Percentiles rank a stretch among this genome's conserved stretches.
phyloP scores from a whole-genome alignment of 2,888 invertebrate species.

The Branchellion lobata region DNA sequence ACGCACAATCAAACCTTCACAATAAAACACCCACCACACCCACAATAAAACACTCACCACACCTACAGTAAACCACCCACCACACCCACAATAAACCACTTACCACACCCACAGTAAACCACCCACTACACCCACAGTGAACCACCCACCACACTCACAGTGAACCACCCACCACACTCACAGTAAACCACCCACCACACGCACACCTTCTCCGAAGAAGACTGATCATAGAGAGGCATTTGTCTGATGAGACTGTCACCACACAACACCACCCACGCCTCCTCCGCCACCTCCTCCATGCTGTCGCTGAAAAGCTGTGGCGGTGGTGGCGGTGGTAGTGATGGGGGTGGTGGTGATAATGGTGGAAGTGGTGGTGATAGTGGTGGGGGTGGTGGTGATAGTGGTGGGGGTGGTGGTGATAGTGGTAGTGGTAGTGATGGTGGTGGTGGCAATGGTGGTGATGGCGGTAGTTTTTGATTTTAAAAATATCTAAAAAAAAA shows the following conservation, averaged over 20 bases:
- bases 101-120: too few species aligned
- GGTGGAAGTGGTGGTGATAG: neutral
- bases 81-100: too few species aligned
- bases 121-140: too few species aligned
- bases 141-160: too few species aligned
- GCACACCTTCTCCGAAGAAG: neutral
- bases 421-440: neutral
- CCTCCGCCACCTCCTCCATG: slow-evolving; percentile 66
- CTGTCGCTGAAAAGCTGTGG: slow-evolving; percentile 68
- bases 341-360: neutral
- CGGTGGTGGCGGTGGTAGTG: too few species aligned
- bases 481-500: too few species aligned
- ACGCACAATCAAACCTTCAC: too few species aligned
- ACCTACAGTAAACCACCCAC: too few species aligned
- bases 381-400: neutral
- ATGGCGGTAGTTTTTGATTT: neutral
- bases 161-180: too few species aligned
- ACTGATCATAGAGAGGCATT: neutral
- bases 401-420: neutral
- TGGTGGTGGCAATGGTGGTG: neutral
- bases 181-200: too few species aligned
- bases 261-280: slow-evolving; percentile 1
- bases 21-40: too few species aligned
- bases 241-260: neutral
- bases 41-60: too few species aligned